Evolutionary conservation across 2,113 vertebrate genomes (phyloP).

Genomic region (Mobula birostris): DNA sequence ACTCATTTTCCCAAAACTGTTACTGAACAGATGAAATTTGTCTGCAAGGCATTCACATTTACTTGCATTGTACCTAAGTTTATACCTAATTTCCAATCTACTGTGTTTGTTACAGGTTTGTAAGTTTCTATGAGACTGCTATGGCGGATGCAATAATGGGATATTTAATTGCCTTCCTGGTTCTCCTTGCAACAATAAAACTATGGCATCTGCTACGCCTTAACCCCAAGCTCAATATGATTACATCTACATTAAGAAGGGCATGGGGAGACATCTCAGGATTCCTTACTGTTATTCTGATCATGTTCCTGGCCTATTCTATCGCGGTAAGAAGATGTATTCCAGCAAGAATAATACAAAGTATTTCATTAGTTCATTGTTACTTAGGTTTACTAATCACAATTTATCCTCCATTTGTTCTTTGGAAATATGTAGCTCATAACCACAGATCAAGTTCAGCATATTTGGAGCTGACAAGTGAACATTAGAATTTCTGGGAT

Average conservation of each 20-base stretch:
- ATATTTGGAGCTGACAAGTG: background rate
- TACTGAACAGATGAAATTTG: background rate
- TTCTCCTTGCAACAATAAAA: constrained; percentile 83
- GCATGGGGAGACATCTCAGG: constrained; percentile 92
- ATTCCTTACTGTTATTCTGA: constrained; percentile 72
- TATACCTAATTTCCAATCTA: background rate
- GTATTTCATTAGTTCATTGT: background rate
- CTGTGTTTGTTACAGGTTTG: constrained; percentile 54
- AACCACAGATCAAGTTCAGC: background rate
- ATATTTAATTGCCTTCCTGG: constrained; percentile 85
- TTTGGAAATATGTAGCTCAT: background rate
- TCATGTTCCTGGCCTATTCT: constrained; percentile 89
- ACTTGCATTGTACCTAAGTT: background rate
- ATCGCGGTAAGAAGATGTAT: constrained; percentile 65
- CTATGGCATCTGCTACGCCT: constrained; percentile 89
- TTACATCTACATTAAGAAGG: constrained; percentile 74
- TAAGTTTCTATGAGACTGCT: constrained; percentile 82
- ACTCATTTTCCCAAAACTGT: background rate
- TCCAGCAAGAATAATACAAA: background rate
- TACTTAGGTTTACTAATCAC: background rate
- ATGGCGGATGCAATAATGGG: constrained; percentile 75
- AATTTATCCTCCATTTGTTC: background rate
- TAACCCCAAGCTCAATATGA: constrained; percentile 88
- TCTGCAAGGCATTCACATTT: background rate
- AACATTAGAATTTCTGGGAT: background rate